A percentile compares a stretch with the other conserved stretches of the same genome.
These are phyloP conservation scores for Amblyjoppa fuscipennis DNA, from an alignment of 2,888 invertebrate genomes.

Conservation along the genomic window DNA sequence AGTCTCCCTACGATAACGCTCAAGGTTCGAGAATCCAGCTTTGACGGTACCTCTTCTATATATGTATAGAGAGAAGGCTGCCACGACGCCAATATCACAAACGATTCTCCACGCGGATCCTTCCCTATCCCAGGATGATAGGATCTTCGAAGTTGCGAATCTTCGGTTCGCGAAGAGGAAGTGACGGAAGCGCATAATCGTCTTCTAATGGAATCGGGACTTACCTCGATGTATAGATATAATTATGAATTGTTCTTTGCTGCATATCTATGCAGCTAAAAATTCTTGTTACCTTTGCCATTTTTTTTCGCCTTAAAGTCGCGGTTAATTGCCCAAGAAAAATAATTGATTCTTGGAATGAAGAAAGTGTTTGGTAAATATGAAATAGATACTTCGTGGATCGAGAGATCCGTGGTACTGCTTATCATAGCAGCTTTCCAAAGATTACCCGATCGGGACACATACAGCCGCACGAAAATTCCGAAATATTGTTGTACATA, in stretches of 20 bases:
- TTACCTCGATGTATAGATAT: background rate
- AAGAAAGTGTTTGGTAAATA: background rate
- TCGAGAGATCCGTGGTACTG: background rate
- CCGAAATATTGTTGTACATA: slow-evolving; percentile 23
- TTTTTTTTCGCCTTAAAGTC: background rate
- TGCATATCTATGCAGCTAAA: background rate
- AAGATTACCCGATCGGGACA: background rate
- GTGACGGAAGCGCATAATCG: slow-evolving; percentile 18
- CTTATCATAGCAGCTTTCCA: background rate
- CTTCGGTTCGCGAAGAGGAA: background rate
- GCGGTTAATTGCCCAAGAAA: background rate
- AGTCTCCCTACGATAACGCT: slow-evolving; percentile 15
- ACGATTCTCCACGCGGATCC: background rate
- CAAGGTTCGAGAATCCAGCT: slow-evolving; percentile 1
- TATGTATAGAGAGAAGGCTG: background rate
- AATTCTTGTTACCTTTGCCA: too few species aligned
- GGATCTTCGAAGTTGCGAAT: slow-evolving; percentile 25
- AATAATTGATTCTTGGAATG: too few species aligned
- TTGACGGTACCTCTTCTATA: background rate
- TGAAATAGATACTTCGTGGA: background rate
- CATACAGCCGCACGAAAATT: background rate
- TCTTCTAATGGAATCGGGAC: slow-evolving; percentile 25
- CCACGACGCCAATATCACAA: background rate
- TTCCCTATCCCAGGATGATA: slow-evolving; percentile 2
- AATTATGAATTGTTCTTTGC: background rate